Evolutionary conservation across 2,113 vertebrate genomes (phyloP), one percentile per base, ranked within the genome.

Genomic region (Hypanus sabinus): DNA sequence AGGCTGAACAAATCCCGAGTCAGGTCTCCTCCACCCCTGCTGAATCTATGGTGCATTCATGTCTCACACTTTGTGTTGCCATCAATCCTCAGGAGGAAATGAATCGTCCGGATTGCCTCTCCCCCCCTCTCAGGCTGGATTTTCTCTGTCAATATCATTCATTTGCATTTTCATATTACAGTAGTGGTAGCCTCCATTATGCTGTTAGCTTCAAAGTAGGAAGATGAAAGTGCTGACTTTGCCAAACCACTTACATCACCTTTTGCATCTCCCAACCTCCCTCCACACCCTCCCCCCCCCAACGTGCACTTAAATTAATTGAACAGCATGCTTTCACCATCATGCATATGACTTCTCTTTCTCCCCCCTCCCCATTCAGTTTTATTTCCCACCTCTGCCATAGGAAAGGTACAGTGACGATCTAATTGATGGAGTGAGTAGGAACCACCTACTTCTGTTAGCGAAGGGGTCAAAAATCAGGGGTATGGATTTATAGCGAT

Each of bases 61-160:
- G 38, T 73, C 91, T 46, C 24, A 73, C 68, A 68, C 68, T 93
- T 93, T 70, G 71, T 20, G 36, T 1, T 73, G 91, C 68, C 68
- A 93, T 93, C 91, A 93, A 93, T 93, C 91, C 73, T 93, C 91
- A 93, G 70, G 73, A 11, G 91, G 70, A 93, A 92, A 71, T 92
- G 90, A 71, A 92, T 92, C 36, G 62, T 73, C 90, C 14, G 36
- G 90, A 70, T 93, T 73, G 91, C 70, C 27, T 73, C 30, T 18
- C 68, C 36, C 68, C 36, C 70, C 36, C 33, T 55, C 70, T 73
- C 65, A 14, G 36, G 6, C 60, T 70, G 30, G 30, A 70, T 92
- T 38, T 92, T 46, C 68, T 73, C 91, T 55, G 33, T 93, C 91
- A 93, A 55, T 68, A 93, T 93, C 70, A 93, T 46, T 55, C 70